Conservation (phyloP, 2,797 vertebrate species). For the Muscicapa comitata region DNA sequence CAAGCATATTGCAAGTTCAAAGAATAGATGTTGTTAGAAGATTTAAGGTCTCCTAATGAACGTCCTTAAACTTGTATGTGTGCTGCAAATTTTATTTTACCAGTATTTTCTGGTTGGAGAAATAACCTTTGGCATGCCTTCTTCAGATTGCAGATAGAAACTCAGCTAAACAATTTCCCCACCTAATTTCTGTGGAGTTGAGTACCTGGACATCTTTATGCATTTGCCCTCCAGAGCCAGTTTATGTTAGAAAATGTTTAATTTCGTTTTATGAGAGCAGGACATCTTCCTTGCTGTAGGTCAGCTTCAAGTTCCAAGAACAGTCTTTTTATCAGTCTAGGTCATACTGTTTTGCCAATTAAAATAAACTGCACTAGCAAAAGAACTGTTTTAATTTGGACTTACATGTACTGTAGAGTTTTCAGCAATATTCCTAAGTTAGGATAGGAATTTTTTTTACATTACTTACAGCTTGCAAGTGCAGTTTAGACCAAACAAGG, state of each 20-base stretch:
- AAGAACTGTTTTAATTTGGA: not conserved
- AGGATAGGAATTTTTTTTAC: not conserved
- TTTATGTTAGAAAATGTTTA: not conserved
- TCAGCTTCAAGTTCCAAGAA: not conserved
- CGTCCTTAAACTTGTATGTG: not conserved
- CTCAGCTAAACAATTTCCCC: not conserved
- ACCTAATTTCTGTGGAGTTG: not conserved
- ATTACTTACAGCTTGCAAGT: not conserved
- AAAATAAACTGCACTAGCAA: not conserved
- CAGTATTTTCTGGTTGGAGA: not conserved
- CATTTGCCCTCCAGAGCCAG: not conserved
- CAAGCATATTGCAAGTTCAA: not conserved
- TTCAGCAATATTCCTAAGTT: not conserved
- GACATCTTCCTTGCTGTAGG: not conserved
- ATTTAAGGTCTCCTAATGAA: not conserved
- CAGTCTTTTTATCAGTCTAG: not conserved
- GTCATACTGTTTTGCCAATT: not conserved
- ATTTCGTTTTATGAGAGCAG: not conserved
- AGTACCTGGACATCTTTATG: not conserved
- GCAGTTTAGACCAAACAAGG: not conserved
- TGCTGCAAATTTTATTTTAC: not conserved
- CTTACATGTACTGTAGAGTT: not conserved
- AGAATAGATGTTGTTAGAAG: not conserved
- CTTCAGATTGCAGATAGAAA: not conserved
- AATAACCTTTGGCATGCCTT: not conserved